Percentiles rank a stretch among this genome's conserved stretches.
These are phyloP conservation scores for Zaprionus capensis DNA, from an alignment of 1,140 invertebrate species.

Conservation along the genomic window DNA sequence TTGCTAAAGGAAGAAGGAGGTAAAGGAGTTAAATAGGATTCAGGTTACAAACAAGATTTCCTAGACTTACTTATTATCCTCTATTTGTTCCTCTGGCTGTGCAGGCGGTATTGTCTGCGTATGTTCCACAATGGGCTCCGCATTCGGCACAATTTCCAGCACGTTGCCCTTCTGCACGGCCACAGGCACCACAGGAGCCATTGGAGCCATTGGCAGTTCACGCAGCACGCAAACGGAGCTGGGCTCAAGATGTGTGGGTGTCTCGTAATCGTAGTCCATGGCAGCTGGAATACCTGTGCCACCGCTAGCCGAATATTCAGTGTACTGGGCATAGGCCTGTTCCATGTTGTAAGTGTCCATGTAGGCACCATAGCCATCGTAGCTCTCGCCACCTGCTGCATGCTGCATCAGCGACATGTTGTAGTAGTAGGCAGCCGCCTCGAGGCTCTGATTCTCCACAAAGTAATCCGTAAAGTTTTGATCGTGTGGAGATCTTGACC, in stretches of 20 bases:
- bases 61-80: conserved; percentile 52
- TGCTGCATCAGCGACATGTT: conserved; percentile 69
- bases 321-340: conserved; percentile 67
- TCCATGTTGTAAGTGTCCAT: conserved; percentile 72
- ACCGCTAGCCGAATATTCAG: conserved; percentile 35
- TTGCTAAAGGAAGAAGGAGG: conserved; percentile 46
- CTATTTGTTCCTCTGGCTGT: conserved; percentile 34
- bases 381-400: conserved; percentile 42
- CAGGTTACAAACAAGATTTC: fast-evolving
- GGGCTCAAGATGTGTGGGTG: conserved; percentile 44
- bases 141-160: conserved; percentile 76
- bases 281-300: not conserved
- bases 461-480: conserved; percentile 54
- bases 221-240: conserved; percentile 43
- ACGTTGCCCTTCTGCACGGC: conserved; percentile 82
- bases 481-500: conserved; percentile 15
- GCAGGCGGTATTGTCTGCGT: not conserved
- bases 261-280: conserved; percentile 38
- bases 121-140: conserved; percentile 11
- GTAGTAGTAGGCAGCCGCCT: conserved; percentile 68
- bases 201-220: conserved; percentile 58
- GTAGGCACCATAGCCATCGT: conserved; percentile 70
- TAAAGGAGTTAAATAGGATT: not conserved
- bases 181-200: conserved; percentile 46
- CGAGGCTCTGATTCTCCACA: conserved; percentile 54